Evolutionary conservation across 2,888 invertebrate genomes (phyloP).

Genomic region (Oasisia sp.): DNA sequence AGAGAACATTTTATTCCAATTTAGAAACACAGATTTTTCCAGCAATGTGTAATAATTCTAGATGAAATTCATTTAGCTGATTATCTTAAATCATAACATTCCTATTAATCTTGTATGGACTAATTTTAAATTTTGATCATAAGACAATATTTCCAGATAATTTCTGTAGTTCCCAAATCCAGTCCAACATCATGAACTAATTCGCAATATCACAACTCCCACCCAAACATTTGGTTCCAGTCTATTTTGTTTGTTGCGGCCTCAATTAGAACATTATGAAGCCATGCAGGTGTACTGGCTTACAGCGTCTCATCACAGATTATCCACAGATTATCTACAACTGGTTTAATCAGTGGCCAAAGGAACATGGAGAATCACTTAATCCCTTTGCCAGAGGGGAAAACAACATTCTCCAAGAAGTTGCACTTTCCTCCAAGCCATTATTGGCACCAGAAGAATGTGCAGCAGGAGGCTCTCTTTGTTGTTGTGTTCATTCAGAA

Average conservation of each 20-base stretch:
- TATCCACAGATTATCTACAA: constrained; percentile 8
- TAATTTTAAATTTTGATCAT: not conserved
- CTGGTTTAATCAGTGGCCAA: constrained; percentile 5
- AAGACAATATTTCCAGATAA: not conserved
- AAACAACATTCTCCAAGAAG: not conserved
- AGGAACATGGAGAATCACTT: constrained; percentile 17
- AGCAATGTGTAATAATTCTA: not conserved
- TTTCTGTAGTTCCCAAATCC: not conserved
- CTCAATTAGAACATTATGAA: not conserved
- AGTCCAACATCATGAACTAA: not conserved
- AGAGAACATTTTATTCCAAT: not conserved
- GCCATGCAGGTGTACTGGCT: not conserved
- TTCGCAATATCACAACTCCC: not conserved
- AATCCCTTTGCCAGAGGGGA: not conserved
- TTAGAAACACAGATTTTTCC: not conserved
- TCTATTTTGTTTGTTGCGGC: not conserved
- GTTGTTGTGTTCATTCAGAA: not conserved
- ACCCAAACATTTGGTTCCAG: not conserved
- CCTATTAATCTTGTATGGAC: not conserved
- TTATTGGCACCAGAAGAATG: not conserved
- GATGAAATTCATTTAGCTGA: not conserved
- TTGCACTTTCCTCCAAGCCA: not conserved
- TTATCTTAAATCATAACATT: not conserved
- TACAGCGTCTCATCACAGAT: not conserved
- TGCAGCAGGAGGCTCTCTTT: not conserved